phyloP scores from a whole-genome alignment of 2,797 vertebrate genomes.

The Sciaenops ocellatus region DNA sequence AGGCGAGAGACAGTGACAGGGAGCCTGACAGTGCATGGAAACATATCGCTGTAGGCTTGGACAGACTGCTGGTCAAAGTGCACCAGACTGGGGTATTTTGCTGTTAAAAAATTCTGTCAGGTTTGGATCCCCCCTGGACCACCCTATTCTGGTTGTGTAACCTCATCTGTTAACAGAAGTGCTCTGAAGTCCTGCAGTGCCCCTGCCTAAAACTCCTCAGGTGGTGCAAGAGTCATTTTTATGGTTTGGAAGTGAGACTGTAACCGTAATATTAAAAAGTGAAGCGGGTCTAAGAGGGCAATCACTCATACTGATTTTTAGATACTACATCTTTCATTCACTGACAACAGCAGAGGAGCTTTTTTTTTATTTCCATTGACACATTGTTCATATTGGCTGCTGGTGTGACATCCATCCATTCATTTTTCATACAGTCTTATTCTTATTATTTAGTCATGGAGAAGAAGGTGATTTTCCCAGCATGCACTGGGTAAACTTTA shows the following conservation, averaged over 20 bases:
- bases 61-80: slow-evolving; percentile 54
- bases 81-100: slow-evolving; percentile 48
- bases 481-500: neutral
- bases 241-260: slow-evolving; percentile 37
- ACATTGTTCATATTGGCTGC: slow-evolving; percentile 5
- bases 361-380: neutral
- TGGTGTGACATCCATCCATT: neutral
- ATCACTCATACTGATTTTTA: slow-evolving; percentile 23
- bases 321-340: slow-evolving; percentile 12
- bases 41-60: slow-evolving; percentile 36
- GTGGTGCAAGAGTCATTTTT: slow-evolving; percentile 54
- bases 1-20: slow-evolving; percentile 28
- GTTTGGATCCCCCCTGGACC: slow-evolving; percentile 35
- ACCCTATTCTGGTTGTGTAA: slow-evolving; percentile 49
- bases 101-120: slow-evolving; percentile 53
- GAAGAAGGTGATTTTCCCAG: neutral
- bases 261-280: slow-evolving; percentile 34
- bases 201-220: slow-evolving; percentile 42
- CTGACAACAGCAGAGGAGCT: neutral
- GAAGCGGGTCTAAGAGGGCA: slow-evolving; percentile 12
- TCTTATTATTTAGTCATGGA: slow-evolving; percentile 1
- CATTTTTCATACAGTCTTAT: neutral
- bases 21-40: slow-evolving; percentile 40
- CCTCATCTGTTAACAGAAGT: slow-evolving; percentile 52
- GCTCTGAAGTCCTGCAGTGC: slow-evolving; percentile 46